Conservation (phyloP, 2,797 vertebrate species). For the Triplophysa bombifrons region DNA sequence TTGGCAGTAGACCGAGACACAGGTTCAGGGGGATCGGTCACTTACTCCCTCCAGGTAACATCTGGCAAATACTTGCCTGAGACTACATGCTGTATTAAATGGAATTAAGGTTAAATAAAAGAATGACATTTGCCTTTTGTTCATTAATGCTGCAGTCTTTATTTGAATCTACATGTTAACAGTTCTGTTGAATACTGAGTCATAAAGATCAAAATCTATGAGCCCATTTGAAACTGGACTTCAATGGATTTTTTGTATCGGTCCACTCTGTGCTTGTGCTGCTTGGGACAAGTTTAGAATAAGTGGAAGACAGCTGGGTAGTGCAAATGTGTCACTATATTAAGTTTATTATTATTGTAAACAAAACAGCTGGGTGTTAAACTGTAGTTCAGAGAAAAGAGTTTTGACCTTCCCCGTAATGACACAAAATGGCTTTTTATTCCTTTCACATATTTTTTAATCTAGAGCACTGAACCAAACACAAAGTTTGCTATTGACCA, state of each 20-base stretch:
- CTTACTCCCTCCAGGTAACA: slow-evolving; percentile 90
- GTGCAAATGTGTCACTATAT: slow-evolving; percentile 39
- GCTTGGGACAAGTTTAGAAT: too few species aligned
- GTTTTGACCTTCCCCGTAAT: slow-evolving; percentile 62
- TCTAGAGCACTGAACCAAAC: slow-evolving; percentile 72
- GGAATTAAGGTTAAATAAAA: neutral
- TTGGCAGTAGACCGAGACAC: slow-evolving; percentile 90
- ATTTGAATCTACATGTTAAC: slow-evolving; percentile 21
- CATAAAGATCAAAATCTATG: slow-evolving; percentile 27
- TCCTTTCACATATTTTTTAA: slow-evolving; percentile 34
- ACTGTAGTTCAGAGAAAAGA: slow-evolving; percentile 57
- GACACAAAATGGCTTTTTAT: slow-evolving; percentile 58
- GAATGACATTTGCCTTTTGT: slow-evolving; percentile 15
- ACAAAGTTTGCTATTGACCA: slow-evolving; percentile 86
- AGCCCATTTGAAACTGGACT: slow-evolving; percentile 37
- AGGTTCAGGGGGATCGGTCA: slow-evolving; percentile 93
- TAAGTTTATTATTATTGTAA: too few species aligned
- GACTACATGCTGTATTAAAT: neutral
- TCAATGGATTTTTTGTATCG: slow-evolving; percentile 15
- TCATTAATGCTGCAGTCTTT: neutral
- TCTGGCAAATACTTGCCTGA: neutral
- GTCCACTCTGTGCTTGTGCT: too few species aligned
- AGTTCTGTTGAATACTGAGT: too few species aligned
- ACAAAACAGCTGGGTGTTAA: neutral
- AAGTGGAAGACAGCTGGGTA: too few species aligned